Percentiles rank a stretch among this genome's conserved stretches.
phyloP scores from a whole-genome alignment of 2,113 vertebrate species.

The Scomber japonicus region DNA sequence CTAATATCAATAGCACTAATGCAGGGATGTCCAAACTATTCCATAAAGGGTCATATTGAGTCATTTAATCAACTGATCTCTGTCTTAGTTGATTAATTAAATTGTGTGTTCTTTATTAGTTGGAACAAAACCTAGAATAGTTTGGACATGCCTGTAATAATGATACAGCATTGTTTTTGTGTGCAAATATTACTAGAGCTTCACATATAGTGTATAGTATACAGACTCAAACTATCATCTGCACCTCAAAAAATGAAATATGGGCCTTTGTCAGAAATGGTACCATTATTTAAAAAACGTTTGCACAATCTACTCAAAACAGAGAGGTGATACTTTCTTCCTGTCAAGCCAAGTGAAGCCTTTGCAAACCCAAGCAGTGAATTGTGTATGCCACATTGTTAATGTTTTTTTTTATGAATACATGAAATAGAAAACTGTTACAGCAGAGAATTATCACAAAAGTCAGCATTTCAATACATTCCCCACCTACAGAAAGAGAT shows the following conservation, averaged over 20 bases:
- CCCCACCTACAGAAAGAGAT: slow-evolving; percentile 7
- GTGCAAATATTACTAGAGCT: too few species aligned
- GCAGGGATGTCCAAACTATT: too few species aligned
- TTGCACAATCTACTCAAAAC: not conserved
- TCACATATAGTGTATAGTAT: too few species aligned
- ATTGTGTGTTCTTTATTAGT: too few species aligned
- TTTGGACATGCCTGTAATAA: too few species aligned
- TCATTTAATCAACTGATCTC: too few species aligned
- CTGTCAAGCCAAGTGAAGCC: not conserved
- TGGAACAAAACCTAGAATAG: too few species aligned
- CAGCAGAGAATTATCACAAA: slow-evolving; percentile 10
- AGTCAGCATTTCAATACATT: slow-evolving; percentile 8
- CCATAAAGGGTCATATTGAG: too few species aligned
- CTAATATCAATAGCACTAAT: too few species aligned
- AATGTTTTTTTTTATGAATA: slow-evolving; percentile 17
- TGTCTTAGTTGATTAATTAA: too few species aligned
- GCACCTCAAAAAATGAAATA: slow-evolving; percentile 10
- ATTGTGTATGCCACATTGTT: not conserved
- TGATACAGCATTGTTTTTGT: too few species aligned
- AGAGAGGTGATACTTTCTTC: slow-evolving; percentile 7
- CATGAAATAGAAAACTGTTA: slow-evolving; percentile 7
- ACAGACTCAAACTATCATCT: too few species aligned
- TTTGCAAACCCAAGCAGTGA: not conserved
- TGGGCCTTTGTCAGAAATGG: slow-evolving; percentile 9
- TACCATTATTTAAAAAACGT: not conserved